Conservation (phyloP, 2,888 invertebrate genomes). For the Nineta flava region DNA sequence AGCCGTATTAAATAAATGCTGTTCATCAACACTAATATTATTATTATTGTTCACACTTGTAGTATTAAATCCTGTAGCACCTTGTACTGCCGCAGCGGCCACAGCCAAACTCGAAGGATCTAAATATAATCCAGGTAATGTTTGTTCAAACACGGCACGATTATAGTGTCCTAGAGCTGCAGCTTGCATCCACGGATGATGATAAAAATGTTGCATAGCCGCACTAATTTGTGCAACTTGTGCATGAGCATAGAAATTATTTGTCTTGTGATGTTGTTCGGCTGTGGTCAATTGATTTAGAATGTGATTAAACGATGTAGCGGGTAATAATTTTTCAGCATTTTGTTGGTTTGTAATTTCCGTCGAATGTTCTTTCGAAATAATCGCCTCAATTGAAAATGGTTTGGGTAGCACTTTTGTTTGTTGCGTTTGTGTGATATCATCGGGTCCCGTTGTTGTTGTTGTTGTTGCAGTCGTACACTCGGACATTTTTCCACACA, state of each 20-base stretch:
- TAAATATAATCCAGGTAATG: not conserved
- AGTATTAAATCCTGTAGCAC: not conserved
- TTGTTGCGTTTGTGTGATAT: not conserved
- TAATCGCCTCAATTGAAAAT: conserved; percentile 45
- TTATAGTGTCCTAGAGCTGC: conserved; percentile 3
- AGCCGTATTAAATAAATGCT: not conserved
- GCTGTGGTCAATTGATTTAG: not conserved
- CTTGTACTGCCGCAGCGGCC: not conserved
- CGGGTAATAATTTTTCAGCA: no score
- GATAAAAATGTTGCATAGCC: conserved; percentile 6
- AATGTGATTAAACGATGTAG: not conserved
- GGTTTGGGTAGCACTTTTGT: conserved; percentile 36
- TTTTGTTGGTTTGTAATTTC: no score
- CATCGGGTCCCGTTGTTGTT: not conserved
- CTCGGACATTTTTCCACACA: no score
- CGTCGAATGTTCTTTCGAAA: conserved; percentile 22
- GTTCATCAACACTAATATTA: not conserved
- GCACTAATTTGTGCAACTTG: conserved; percentile 1
- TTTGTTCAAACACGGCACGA: conserved; percentile 2
- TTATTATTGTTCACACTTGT: not conserved
- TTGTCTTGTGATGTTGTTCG: no score
- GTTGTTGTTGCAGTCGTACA: not conserved
- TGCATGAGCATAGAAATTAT: no score
- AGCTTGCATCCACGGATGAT: conserved; percentile 4
- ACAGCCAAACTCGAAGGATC: not conserved